Conservation (phyloP, 1,140 invertebrate species). For the Mamestra configurata region DNA sequence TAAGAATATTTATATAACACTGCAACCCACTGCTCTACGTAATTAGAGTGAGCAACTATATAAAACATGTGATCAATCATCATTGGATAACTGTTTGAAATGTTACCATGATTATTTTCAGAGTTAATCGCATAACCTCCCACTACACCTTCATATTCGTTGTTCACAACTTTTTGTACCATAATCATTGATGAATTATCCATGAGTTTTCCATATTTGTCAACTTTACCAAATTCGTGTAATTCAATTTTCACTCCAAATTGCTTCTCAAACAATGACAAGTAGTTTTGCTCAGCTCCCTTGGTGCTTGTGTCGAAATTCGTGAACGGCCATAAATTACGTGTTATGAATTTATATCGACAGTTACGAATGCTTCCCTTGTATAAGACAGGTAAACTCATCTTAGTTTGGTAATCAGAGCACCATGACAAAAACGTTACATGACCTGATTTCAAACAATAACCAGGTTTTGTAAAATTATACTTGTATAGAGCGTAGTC, state of each 20-base stretch:
- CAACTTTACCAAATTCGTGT: too few relatives aligned
- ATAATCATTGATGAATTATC: not conserved
- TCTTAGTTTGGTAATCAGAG: not conserved
- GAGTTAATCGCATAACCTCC: slow-evolving; percentile 50
- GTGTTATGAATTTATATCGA: slow-evolving; percentile 39
- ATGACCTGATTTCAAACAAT: not conserved
- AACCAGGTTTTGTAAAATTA: not conserved
- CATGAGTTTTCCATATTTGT: too few relatives aligned
- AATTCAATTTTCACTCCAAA: too few relatives aligned
- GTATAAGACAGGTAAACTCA: slow-evolving; percentile 3
- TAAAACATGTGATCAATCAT: slow-evolving; percentile 44
- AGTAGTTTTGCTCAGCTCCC: slow-evolving; percentile 33
- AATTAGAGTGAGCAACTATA: slow-evolving; percentile 42
- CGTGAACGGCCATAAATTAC: slow-evolving; percentile 15
- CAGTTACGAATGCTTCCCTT: slow-evolving; percentile 42
- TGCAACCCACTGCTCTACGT: slow-evolving; percentile 46
- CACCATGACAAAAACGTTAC: slow-evolving; percentile 10
- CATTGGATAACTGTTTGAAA: slow-evolving; percentile 54
- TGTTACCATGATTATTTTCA: not conserved
- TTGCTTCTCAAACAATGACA: too few relatives aligned
- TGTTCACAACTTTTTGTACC: not conserved
- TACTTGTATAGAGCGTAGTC: slow-evolving; percentile 17
- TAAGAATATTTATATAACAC: not conserved
- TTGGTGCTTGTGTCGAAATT: not conserved
- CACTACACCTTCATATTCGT: slow-evolving; percentile 52